Evolutionary conservation across 2,113 vertebrate species (phyloP).

Genomic region (Lepisosteus oculatus): DNA sequence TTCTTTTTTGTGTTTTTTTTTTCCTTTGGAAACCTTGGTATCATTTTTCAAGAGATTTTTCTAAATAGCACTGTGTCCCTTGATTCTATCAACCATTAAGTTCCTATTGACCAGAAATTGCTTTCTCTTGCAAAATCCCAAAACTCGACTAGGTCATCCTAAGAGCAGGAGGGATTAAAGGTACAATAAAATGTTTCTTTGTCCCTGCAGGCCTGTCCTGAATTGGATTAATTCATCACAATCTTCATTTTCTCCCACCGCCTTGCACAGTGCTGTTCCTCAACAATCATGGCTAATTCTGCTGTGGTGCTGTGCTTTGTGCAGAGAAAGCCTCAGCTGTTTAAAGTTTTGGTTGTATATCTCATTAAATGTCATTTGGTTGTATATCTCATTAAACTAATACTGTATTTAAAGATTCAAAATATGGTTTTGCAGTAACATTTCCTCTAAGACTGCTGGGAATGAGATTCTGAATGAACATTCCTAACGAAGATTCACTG

Average conservation of each 20-base stretch:
- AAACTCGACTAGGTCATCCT: constrained; percentile 39
- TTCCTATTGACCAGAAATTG: constrained; percentile 50
- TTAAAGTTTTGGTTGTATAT: no score
- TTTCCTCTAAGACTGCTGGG: no score
- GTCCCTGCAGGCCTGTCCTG: constrained; percentile 56
- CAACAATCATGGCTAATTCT: constrained; percentile 52
- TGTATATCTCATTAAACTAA: no score
- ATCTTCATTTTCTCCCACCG: constrained; percentile 45
- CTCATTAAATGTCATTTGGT: no score
- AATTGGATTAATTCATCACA: constrained; percentile 62
- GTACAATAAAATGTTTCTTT: constrained; percentile 49
- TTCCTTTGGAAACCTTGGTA: constrained; percentile 34
- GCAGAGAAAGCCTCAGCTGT: no score
- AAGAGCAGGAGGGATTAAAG: constrained; percentile 34
- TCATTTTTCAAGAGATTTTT: constrained; percentile 48
- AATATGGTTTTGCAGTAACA: no score
- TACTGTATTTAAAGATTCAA: no score
- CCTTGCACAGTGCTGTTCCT: constrained; percentile 41
- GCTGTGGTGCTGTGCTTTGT: not conserved
- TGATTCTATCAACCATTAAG: constrained; percentile 46
- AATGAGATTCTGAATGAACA: no score
- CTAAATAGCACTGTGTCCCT: constrained; percentile 45
- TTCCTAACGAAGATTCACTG: no score
- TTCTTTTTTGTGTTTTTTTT: constrained; percentile 47
- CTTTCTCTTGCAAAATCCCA: constrained; percentile 44